phyloP scores from a whole-genome alignment of 2,113 vertebrate species.

The Orycteropus afer region DNA sequence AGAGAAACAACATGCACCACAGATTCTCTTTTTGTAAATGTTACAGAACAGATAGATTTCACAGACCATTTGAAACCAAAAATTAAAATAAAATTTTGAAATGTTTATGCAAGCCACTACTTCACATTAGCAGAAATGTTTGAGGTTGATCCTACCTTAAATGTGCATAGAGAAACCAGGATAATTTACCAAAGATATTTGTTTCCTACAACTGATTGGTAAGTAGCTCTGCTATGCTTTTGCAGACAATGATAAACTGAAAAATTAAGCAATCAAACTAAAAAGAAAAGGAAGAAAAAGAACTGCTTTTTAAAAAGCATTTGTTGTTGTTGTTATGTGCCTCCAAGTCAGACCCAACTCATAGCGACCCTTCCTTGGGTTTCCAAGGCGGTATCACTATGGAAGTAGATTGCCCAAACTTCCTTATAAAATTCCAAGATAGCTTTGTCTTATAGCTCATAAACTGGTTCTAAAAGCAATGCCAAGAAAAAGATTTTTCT shows the following conservation, averaged over 20 bases:
- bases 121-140: constrained; percentile 16
- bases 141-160: background rate
- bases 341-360: too few relatives aligned
- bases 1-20: background rate
- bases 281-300: background rate
- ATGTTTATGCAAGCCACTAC: background rate
- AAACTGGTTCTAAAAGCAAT: background rate
- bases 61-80: constrained; percentile 4
- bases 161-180: background rate
- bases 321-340: too few relatives aligned
- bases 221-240: background rate
- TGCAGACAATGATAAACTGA: background rate
- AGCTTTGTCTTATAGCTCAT: background rate
- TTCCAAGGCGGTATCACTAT: too few relatives aligned
- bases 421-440: constrained; percentile 12
- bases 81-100: background rate
- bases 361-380: too few relatives aligned
- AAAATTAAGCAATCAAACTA: background rate
- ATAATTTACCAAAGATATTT: constrained; percentile 11
- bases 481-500: background rate
- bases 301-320: background rate
- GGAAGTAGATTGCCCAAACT: too few relatives aligned
- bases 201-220: background rate
- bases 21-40: background rate
- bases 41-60: background rate